Evolutionary conservation across 2,888 invertebrate species (phyloP), one percentile per base, ranked within the genome.

Genomic region (Sympetrum striolatum): DNA sequence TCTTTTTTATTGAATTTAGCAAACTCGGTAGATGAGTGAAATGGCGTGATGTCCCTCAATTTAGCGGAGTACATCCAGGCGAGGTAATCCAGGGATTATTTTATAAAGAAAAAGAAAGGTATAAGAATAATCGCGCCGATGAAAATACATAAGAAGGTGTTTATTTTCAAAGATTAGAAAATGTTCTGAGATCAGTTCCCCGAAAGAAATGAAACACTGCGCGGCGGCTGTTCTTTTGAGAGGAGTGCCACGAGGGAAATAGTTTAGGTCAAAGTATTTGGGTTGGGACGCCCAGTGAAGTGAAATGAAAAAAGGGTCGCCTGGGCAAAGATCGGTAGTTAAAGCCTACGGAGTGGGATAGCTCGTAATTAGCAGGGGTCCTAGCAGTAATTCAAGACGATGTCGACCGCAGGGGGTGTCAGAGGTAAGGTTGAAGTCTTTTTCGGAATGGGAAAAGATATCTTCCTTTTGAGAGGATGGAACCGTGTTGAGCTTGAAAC

Each of bases 341-440:
- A 86, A 86, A 86, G 86, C 86, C 86, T 60, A 86, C 35, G 22
- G 86, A 60, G 86, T n/a, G 31, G 31, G 64, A 60, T 60, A 58
- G 60, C 60, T 86, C 86, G 86, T 86, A 86, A 86, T 86, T 86
- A 86, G 86, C 86, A 37, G 37, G 86, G 53, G 60, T 86, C 86
- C 60, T 10, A 35, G 58, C 86, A 22, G 35, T 86, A 86, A 86
- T 48, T 86, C 86, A 86, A 64, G 58, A n/a, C 60, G 37, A 10
- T 31, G 58, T 60, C 35, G 58, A 60, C 86, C 37, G 22, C 86
- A 39, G n/a, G 64, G 81, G 81, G 81, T 44, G 44, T 44, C 22
- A n/a, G 81, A 44, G 44, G 44, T 37, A 80, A 31, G 8, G 48
- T 8, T 31, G 31, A 31, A 31, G 73, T n/a, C 15, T n/a, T 73